These are phyloP conservation scores for Rhorus exstirpatorius DNA, from an alignment of 2,888 invertebrate species.

Conservation along the genomic window DNA sequence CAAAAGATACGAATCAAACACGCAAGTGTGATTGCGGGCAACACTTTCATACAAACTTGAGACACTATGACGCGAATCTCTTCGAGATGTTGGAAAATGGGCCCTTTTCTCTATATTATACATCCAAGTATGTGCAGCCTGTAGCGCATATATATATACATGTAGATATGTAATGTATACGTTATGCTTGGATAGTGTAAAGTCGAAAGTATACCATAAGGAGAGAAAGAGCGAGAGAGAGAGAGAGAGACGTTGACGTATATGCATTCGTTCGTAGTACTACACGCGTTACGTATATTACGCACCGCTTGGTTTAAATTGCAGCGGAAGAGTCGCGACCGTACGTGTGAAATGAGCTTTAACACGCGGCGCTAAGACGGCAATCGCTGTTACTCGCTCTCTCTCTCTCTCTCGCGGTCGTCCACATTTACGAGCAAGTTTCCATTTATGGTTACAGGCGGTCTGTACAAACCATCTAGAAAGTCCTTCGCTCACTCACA, in stretches of 20 bases:
- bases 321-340: constrained; percentile 58
- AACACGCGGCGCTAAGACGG: constrained; percentile 70
- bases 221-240: not conserved
- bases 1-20: too few species aligned
- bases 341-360: constrained; percentile 78
- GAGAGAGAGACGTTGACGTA: constrained; percentile 19
- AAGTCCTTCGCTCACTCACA: constrained; percentile 67
- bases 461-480: constrained; percentile 73
- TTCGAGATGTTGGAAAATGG: too few species aligned
- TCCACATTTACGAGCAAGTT: constrained; percentile 74
- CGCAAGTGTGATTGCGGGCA: too few species aligned
- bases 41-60: too few species aligned
- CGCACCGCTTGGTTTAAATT: constrained; percentile 57
- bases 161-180: too few species aligned
- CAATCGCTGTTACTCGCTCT: constrained; percentile 72
- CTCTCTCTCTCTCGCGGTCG: constrained; percentile 36
- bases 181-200: too few species aligned
- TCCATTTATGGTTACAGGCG: constrained; percentile 78
- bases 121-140: too few species aligned
- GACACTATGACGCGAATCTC: too few species aligned
- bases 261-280: constrained; percentile 48
- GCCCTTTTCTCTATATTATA: too few species aligned
- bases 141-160: too few species aligned
- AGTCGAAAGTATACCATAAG: not conserved
- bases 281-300: constrained; percentile 49